Evolutionary conservation across 2,888 invertebrate species (phyloP).

Genomic region (Tenodera sinensis): DNA sequence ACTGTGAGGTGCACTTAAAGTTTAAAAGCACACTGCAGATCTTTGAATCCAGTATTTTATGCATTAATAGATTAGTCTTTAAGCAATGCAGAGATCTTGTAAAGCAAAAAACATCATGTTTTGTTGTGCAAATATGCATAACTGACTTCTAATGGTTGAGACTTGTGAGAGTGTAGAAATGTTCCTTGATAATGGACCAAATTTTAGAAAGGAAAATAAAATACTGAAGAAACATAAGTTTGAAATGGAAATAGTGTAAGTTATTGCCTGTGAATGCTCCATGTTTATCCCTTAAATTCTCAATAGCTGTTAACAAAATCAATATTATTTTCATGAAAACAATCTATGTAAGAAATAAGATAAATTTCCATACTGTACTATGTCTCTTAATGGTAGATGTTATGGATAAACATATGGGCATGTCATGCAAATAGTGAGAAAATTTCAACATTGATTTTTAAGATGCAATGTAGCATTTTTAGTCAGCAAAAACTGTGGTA

Average conservation of each 20-base stretch:
- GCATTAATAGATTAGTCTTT: neutral
- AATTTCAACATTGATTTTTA: no score
- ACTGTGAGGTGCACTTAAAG: neutral
- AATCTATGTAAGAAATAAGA: neutral
- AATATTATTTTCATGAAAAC: neutral
- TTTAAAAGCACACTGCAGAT: neutral
- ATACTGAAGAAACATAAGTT: neutral
- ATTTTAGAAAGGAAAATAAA: neutral
- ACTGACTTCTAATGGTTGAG: neutral
- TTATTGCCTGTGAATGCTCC: constrained; percentile 72
- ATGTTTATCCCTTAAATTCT: neutral
- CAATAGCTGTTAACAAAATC: neutral
- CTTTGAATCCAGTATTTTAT: neutral
- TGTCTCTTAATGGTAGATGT: no score
- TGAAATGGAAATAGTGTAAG: constrained; percentile 66
- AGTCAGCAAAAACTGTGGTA: no score
- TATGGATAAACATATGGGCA: no score
- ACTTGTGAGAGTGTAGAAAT: neutral
- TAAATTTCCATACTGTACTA: no score
- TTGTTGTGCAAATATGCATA: neutral
- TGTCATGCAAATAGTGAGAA: no score
- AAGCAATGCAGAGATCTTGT: neutral
- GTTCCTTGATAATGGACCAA: neutral
- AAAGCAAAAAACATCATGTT: neutral
- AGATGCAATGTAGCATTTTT: no score